Evolutionary conservation across 2,888 invertebrate genomes (phyloP).

Genomic region (Icerya purchasi): DNA sequence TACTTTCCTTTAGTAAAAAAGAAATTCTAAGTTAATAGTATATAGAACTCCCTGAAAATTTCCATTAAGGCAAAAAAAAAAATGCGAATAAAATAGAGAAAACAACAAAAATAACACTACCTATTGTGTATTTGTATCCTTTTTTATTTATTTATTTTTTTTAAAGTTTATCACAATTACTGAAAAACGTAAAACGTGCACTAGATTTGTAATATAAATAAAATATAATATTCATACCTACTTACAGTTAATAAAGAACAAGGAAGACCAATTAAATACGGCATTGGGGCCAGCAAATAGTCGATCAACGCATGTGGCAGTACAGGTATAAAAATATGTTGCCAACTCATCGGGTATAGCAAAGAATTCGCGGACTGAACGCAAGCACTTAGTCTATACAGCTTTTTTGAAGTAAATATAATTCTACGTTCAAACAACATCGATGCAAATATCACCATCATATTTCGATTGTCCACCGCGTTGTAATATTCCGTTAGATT

Average conservation of each 20-base stretch:
- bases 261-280: conserved; percentile 89
- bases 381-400: conserved; percentile 75
- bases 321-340: conserved; percentile 93
- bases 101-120: no score
- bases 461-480: conserved; percentile 81
- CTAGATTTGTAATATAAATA: conserved; percentile 6
- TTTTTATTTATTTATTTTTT: no score
- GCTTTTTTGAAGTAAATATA: conserved; percentile 71
- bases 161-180: no score
- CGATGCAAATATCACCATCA: conserved; percentile 89
- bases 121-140: no score
- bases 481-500: conserved; percentile 94
- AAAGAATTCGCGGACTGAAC: conserved; percentile 85
- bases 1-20: no score
- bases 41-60: no score
- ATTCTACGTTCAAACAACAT: conserved; percentile 85
- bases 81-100: no score
- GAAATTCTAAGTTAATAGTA: no score
- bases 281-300: conserved; percentile 88
- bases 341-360: conserved; percentile 97
- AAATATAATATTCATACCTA: conserved; percentile 4
- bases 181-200: no score
- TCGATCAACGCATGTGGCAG: conserved; percentile 64
- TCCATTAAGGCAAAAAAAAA: no score
- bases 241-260: conserved; percentile 22